These are phyloP conservation scores for Diuraphis noxia DNA, from an alignment of 1,140 invertebrate species.

Conservation along the genomic window DNA sequence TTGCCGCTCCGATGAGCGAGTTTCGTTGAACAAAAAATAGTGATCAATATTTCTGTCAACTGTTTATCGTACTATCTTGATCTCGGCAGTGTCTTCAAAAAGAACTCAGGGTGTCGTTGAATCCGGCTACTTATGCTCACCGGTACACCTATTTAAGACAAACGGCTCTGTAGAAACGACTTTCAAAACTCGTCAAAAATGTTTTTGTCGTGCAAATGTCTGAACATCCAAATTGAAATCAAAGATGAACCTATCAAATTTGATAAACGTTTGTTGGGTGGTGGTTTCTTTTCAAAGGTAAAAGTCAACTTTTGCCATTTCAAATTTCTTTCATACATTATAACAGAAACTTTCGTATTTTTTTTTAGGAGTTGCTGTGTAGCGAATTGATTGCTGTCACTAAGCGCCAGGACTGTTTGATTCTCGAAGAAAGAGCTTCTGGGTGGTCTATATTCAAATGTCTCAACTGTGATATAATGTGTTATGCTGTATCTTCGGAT, in stretches of 20 bases:
- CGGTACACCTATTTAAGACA: slow-evolving; percentile 36
- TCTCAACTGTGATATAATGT: slow-evolving; percentile 42
- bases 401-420: slow-evolving; percentile 25
- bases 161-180: background rate
- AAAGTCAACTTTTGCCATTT: background rate
- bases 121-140: slow-evolving; percentile 22
- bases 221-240: slow-evolving; percentile 34
- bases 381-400: background rate
- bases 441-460: slow-evolving; percentile 42
- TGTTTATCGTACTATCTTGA: no score
- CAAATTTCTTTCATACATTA: background rate
- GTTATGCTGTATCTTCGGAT: slow-evolving; percentile 31
- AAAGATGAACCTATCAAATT: slow-evolving; percentile 30
- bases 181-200: slow-evolving; percentile 7
- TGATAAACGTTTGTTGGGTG: background rate
- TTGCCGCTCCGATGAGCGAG: background rate
- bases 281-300: slow-evolving; percentile 36
- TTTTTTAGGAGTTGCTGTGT: slow-evolving; percentile 33
- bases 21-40: background rate
- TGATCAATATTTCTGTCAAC: background rate
- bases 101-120: background rate
- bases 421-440: slow-evolving; percentile 29
- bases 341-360: background rate
- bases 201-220: slow-evolving; percentile 47
- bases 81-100: background rate